phyloP scores from a whole-genome alignment of 2,113 vertebrate species.

The Marmota flaviventris region DNA sequence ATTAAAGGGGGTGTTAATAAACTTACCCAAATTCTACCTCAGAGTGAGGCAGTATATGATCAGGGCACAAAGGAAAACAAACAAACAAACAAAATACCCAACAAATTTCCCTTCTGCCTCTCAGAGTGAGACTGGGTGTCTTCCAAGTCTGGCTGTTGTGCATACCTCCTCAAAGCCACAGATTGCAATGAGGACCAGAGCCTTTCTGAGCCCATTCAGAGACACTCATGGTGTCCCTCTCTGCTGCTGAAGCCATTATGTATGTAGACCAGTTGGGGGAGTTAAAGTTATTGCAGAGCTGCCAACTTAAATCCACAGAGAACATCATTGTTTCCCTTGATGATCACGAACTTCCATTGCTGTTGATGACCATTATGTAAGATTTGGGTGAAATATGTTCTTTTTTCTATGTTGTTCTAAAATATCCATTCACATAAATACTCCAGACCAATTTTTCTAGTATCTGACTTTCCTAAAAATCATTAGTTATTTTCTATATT shows the following conservation, averaged over 20 bases:
- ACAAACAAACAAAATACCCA: too few species aligned
- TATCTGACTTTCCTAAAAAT: neutral
- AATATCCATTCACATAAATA: neutral
- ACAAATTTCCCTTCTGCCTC: neutral
- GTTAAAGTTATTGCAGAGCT: neutral
- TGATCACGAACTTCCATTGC: neutral
- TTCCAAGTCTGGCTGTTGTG: neutral
- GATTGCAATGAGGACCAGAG: neutral
- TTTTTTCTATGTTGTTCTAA: neutral
- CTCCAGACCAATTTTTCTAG: neutral
- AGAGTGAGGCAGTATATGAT: neutral
- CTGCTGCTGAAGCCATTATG: neutral
- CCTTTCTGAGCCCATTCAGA: too few species aligned
- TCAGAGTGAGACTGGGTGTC: neutral
- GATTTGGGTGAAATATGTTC: neutral
- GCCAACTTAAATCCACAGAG: neutral
- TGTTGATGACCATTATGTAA: neutral
- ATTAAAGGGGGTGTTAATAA: neutral
- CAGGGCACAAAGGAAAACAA: neutral
- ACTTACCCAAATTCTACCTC: neutral
- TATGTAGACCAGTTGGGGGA: neutral
- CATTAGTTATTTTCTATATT: neutral
- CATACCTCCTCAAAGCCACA: neutral
- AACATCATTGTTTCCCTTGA: neutral
- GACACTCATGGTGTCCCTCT: neutral